A percentile compares a stretch with the other conserved stretches of the same genome.
Evolutionary conservation across 2,113 vertebrate species (phyloP).

Genomic region (Myotis yumanensis): DNA sequence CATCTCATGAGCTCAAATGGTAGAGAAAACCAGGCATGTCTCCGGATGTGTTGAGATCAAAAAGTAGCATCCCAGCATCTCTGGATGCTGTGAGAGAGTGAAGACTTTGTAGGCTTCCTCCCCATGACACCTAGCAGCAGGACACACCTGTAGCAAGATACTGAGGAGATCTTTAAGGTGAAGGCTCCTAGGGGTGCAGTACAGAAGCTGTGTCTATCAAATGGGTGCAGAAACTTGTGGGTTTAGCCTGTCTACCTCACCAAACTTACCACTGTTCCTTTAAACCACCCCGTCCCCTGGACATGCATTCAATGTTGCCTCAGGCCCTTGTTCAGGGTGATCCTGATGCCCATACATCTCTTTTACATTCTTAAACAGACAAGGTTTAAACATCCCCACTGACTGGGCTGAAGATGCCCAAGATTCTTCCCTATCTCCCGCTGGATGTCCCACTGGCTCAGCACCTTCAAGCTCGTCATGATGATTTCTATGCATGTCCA

Average conservation of each 20-base stretch:
- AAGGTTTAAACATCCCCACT: fast-evolving
- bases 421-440: not conserved
- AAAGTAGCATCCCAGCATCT: not conserved
- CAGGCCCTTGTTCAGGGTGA: fast-evolving
- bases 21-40: not conserved
- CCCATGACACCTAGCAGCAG: not conserved
- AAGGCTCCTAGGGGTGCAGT: not conserved
- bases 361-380: fast-evolving
- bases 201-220: not conserved
- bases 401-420: too few relatives aligned
- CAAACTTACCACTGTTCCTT: not conserved
- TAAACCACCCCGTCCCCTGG: fast-evolving
- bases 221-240: not conserved
- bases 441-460: not conserved
- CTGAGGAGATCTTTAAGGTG: fast-evolving
- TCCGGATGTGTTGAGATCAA: not conserved
- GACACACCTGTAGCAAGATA: not conserved
- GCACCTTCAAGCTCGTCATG: not conserved
- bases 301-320: not conserved
- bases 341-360: fast-evolving
- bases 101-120: not conserved
- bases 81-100: not conserved
- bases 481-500: not conserved
- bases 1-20: not conserved
- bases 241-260: too few relatives aligned